Conservation (phyloP, 1,140 invertebrate species). For the Galendromus occidentalis region DNA sequence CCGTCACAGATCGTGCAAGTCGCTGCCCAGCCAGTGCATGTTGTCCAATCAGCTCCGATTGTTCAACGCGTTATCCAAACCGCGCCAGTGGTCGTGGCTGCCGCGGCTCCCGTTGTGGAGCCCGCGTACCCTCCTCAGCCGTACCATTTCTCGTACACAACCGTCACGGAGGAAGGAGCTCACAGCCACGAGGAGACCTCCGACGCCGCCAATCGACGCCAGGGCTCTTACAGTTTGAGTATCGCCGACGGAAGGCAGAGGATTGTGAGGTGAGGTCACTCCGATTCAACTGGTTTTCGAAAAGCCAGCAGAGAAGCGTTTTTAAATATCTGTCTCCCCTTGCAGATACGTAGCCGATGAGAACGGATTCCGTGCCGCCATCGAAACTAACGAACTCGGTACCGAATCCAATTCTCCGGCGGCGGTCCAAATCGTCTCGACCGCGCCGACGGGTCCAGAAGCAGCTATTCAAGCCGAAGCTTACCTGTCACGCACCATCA, state of each 20-base stretch:
- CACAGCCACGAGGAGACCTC: slow-evolving; percentile 5
- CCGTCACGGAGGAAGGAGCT: neutral
- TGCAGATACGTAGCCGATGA: slow-evolving; percentile 17
- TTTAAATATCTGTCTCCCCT: neutral
- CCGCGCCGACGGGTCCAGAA: slow-evolving; percentile 10
- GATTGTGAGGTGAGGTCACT: neutral
- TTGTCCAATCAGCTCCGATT: neutral
- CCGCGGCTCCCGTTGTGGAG: neutral
- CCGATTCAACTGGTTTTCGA: no score
- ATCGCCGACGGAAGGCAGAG: neutral
- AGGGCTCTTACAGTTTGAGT: neutral
- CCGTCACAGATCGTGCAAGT: neutral
- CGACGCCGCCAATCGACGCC: neutral
- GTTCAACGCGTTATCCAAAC: neutral
- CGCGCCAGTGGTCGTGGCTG: neutral
- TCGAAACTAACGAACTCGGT: slow-evolving; percentile 18
- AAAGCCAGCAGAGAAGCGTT: no score
- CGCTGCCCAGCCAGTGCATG: neutral
- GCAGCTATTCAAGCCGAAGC: neutral
- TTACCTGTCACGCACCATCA: neutral
- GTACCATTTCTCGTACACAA: neutral
- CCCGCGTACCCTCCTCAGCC: neutral
- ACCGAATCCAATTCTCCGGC: slow-evolving; percentile 17
- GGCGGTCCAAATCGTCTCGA: slow-evolving; percentile 14
- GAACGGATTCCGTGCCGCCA: slow-evolving; percentile 17